These are phyloP conservation scores for Conomelus anceps DNA, from an alignment of 2,888 invertebrate genomes.

Conservation along the genomic window DNA sequence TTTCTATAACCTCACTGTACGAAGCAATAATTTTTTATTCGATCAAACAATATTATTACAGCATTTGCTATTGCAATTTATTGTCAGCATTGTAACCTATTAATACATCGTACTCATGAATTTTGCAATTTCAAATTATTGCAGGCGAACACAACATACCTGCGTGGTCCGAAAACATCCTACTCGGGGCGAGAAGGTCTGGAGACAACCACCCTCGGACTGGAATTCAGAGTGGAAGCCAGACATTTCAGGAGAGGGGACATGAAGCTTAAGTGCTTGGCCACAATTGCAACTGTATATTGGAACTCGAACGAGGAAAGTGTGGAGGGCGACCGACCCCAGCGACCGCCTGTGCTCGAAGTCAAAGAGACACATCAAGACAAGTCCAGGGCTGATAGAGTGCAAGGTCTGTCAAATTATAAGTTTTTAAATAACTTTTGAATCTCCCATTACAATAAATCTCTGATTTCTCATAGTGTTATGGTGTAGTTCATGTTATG, in stretches of 20 bases:
- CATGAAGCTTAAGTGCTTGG: slow-evolving; percentile 82
- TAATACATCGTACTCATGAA: too few relatives aligned
- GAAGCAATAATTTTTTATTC: too few relatives aligned
- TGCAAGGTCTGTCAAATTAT: slow-evolving; percentile 59
- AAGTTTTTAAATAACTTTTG: too few relatives aligned
- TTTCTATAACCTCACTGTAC: too few relatives aligned
- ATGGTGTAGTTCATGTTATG: too few relatives aligned
- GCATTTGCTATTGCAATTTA: too few relatives aligned
- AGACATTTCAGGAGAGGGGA: slow-evolving; percentile 79
- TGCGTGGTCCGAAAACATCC: slow-evolving; percentile 46
- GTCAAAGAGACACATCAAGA: slow-evolving; percentile 53
- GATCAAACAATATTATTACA: too few relatives aligned
- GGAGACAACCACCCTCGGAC: slow-evolving; percentile 66
- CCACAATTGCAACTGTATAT: slow-evolving; percentile 79
- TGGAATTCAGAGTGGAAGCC: slow-evolving; percentile 72
- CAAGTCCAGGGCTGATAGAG: slow-evolving; percentile 62
- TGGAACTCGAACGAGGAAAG: slow-evolving; percentile 84
- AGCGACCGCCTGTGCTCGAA: slow-evolving; percentile 65
- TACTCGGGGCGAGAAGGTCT: slow-evolving; percentile 56
- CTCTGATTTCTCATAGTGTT: too few relatives aligned
- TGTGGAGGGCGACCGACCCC: slow-evolving; percentile 65
- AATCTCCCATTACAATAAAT: too few relatives aligned
- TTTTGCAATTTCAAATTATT: slow-evolving; percentile 1
- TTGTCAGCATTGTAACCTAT: too few relatives aligned
- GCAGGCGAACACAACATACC: slow-evolving; percentile 34